Base-by-base conservation (phyloP, 1,140 invertebrate genomes). In the Drosophila leontia region DNA sequence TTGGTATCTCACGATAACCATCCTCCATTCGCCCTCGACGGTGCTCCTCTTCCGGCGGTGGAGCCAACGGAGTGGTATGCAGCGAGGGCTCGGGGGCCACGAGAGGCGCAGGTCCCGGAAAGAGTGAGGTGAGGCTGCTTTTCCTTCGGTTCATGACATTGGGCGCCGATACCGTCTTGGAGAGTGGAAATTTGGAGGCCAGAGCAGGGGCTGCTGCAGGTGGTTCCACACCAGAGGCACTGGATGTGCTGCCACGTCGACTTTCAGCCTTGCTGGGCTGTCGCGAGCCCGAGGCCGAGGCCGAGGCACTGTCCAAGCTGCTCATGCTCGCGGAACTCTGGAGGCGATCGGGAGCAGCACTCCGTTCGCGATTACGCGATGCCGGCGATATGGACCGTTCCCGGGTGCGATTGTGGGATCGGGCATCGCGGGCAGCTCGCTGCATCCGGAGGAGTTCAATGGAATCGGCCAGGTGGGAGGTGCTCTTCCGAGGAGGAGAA, bases 51-150 rank as follows among this genome's bases (percentile, higher is more conserved):
- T 32, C 50, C 4, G 55, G n/a, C 7, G 55, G 42, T 19, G 56
- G 17, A 13, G 45, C 34, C 13, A 57, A 41, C 2, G 87, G 84
- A 70, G 85, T 78, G 12, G 78, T 83, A 35, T 92, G 91, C 19
- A 92, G 75, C n/a, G 60, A 35, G 1, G 75, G 77, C 44, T 92
- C 91, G 2, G 84, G 87, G 1, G 87, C 82, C 23, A 92, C 75
- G 41, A 92, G 29, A 0, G 87, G 91, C 7, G 91, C 57, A 13
- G 91, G 87, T n/a, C 91, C 91, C n/a, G 91, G 91, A 45, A 92
- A 92, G 2, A 92, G 57, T 0, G 82, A 60, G 1, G 82, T 74
- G 17, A 92, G 51, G 26, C 87, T 92, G 63, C 91, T 92, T 13
- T 75, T 75, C 3, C 91, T 75, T 1, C 79, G 72, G 48, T 78